Evolutionary conservation across 2,888 invertebrate species (phyloP), one percentile per base, ranked within the genome.

Genomic region (Philhelius pedissequus): DNA sequence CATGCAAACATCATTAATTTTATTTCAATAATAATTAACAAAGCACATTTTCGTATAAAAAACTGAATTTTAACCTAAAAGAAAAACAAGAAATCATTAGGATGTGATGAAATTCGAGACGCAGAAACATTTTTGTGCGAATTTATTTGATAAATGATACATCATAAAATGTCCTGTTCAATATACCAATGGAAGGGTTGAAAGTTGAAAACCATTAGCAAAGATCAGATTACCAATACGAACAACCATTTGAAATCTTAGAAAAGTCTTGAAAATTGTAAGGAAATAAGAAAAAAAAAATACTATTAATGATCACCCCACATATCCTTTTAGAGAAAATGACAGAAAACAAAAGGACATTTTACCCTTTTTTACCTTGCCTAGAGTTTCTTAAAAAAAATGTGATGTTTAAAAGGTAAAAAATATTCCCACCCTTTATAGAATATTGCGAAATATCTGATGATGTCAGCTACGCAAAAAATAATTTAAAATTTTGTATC

Each of bases 191-290:
- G 66, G 66, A 66, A 75, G 75, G 84, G 84, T 80, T 84, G 32
- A 76, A 60, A 84, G 80, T 75, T 80, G 71, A 84, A 76, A 70
- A 76, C 80, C 80, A 84, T 84, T 84, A 80, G 76, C 68, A 84
- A 32, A 45, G 64, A 80, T 84, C 80, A n/a, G 15, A 75, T 84
- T 80, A 80, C 84, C 25, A 20, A 32, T 20, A 22, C 13, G 62
- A 69, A 62, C 35, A 45, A 64, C 15, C 32, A 25, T 45, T 50
- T 7, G 2, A 40, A 71, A 76, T 58, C 56, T 32, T 15, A 48
- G 18, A 50, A 60, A 68, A 43, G 45, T 18, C 50, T 18, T 43
- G 15, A 52, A 76, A 76, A 18, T 9, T 3, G 3, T 8, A 82
- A 60, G 30, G 69, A 69, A 70, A 22, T 45, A 5, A 32, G 45